Evolutionary conservation across 2,113 vertebrate species (phyloP), one percentile per base, ranked within the genome.

Genomic region (Sterrhoptilus dennistouni): DNA sequence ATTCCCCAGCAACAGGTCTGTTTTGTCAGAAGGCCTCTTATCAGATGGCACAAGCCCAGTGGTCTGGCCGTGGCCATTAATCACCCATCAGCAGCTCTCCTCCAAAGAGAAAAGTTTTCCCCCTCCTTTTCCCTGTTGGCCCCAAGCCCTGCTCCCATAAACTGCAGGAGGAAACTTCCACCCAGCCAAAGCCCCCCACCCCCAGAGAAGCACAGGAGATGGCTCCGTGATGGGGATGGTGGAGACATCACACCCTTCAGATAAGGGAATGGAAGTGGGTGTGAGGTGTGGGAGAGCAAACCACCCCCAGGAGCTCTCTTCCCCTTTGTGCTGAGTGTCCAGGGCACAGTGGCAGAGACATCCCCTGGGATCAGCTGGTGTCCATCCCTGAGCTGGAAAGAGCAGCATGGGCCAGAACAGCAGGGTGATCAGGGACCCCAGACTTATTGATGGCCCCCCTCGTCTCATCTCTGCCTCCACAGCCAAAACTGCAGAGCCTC

Each of bases 1-100:
- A 95, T 95, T 96, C 95, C 85, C 83, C 90, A 92, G 83, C 95
- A 96, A 94, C 93, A 95, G 96, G 95, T 95, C 93, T 96, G 85
- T 89, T 96, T 94, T 96, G 92, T 90, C 95, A 96, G 96, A 94
- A 95, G 96, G 94, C 79, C 56, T 87, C 93, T 97, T 95, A 93
- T 97, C 97, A 97, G 75, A 87, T 90, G 94, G 96, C 96, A 95
- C 68, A 95, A 95, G 83, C 91, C 68, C 38, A 71, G 91, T 65
- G 87, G 44, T 80, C 93, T 83, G 93, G 88, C 83, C 42, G 44
- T 7, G 3, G 65, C 85, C 93, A 93, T 94, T 68, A 77, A 89
- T 96, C 93, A 96, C 66, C 71, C 33, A 80, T 78, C 93, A 89
- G 87, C 82, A 65, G 54, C 71, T 70, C 65, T 54, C 44, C 40